phyloP scores from a whole-genome alignment of 2,113 vertebrate genomes.

The Mormyrus lacerda region DNA sequence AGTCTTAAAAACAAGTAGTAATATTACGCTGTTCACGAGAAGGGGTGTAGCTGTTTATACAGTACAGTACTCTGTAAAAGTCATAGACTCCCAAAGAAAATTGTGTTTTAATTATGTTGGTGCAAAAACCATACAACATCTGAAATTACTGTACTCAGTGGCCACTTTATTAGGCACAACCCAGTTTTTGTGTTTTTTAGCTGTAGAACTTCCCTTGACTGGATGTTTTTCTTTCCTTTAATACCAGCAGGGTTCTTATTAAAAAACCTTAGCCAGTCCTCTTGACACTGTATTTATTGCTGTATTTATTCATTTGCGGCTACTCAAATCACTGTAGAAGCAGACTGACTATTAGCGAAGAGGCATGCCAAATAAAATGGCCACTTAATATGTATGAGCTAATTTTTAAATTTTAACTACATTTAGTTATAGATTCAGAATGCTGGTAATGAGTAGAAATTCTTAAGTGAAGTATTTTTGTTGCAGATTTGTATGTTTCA shows the following conservation, averaged over 20 bases:
- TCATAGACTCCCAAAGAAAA: neutral
- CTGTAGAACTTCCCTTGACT: neutral
- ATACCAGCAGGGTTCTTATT: neutral
- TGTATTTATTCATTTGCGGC: neutral
- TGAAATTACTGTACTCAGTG: neutral
- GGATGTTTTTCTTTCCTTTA: neutral
- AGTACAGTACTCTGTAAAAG: neutral
- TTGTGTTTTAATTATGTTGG: neutral
- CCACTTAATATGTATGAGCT: neutral
- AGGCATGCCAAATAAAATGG: neutral
- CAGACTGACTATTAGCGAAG: neutral
- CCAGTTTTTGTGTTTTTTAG: neutral
- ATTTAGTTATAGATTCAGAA: neutral
- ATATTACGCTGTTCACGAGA: neutral
- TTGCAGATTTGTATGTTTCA: neutral
- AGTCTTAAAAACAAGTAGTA: neutral
- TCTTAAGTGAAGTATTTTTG: neutral
- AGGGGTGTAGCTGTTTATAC: neutral
- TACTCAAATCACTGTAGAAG: neutral
- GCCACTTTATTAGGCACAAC: neutral
- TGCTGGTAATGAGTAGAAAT: neutral
- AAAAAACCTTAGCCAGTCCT: neutral
- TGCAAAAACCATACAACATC: neutral
- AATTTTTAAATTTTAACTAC: neutral
- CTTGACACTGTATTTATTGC: neutral